These are phyloP conservation scores for Criorhina ranunculi DNA, from an alignment of 2,888 invertebrate genomes.

Conservation along the genomic window DNA sequence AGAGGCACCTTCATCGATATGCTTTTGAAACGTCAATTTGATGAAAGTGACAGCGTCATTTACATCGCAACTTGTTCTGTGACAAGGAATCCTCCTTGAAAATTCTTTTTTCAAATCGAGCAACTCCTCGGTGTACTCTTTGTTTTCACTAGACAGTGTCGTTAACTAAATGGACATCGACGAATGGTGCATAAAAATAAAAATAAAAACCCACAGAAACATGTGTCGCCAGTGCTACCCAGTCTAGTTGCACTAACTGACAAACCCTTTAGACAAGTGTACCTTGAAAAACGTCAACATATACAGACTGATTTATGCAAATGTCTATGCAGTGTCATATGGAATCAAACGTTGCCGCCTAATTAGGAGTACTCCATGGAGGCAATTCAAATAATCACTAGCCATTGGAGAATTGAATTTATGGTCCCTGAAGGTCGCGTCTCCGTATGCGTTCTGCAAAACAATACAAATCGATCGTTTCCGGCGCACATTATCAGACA, in stretches of 20 bases:
- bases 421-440: constrained; percentile 71
- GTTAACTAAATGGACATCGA: constrained; percentile 55
- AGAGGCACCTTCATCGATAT: background rate
- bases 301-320: constrained; percentile 45
- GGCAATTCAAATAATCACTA: constrained; percentile 48
- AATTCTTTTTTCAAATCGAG: constrained; percentile 16
- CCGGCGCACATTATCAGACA: constrained; percentile 57
- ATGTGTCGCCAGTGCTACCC: constrained; percentile 33
- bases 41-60: constrained; percentile 41
- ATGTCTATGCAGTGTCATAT: constrained; percentile 33
- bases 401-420: constrained; percentile 29
- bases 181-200: constrained; percentile 20
- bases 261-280: constrained; percentile 68
- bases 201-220: constrained; percentile 38
- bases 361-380: constrained; percentile 55
- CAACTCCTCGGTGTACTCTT: constrained; percentile 1
- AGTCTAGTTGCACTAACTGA: constrained; percentile 58
- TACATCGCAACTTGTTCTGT: constrained; percentile 28
- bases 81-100: constrained; percentile 53
- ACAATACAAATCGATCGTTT: constrained; percentile 50
- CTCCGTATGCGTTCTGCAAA: constrained; percentile 42
- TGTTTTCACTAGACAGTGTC: constrained; percentile 19
- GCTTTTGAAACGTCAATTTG: constrained; percentile 63
- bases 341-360: constrained; percentile 53
- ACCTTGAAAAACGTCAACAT: constrained; percentile 64